Percentiles rank a stretch among this genome's conserved stretches.
Evolutionary conservation across 2,797 vertebrate species (phyloP).

Genomic region (Cheirogaleus major): DNA sequence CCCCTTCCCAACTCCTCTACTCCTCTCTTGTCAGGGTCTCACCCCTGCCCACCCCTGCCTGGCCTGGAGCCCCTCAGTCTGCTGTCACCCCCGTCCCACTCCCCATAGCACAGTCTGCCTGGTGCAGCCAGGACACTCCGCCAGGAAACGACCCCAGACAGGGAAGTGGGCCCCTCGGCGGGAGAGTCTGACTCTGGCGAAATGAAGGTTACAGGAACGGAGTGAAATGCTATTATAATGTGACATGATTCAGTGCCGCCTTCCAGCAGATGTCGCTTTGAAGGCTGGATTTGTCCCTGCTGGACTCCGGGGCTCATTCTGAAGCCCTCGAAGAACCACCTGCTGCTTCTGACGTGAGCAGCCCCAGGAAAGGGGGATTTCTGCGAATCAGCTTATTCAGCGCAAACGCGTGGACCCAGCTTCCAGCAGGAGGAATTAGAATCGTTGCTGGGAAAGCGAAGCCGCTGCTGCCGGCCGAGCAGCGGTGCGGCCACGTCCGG

Average conservation of each 20-base stretch:
- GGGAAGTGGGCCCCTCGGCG: fast-evolving
- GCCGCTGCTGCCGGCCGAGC: not conserved
- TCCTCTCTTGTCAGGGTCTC: not conserved
- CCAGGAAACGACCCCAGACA: not conserved
- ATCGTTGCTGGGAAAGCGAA: not conserved
- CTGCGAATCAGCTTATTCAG: conserved; percentile 74
- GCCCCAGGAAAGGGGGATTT: conserved; percentile 75
- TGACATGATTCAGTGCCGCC: conserved; percentile 60
- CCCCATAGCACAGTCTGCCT: not conserved
- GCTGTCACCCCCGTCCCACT: no score
- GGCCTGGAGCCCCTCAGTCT: not conserved
- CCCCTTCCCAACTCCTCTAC: not conserved
- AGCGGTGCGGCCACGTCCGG: fast-evolving
- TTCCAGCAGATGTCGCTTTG: conserved; percentile 68
- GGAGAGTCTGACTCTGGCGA: conserved; percentile 17
- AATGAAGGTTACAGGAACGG: conserved; percentile 25
- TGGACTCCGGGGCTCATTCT: conserved; percentile 65
- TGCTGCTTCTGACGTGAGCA: conserved; percentile 69
- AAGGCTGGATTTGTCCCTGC: conserved; percentile 75
- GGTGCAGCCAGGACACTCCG: not conserved
- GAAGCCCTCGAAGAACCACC: conserved; percentile 4
- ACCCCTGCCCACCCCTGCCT: not conserved
- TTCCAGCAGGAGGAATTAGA: not conserved
- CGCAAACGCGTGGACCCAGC: not conserved
- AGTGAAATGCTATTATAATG: conserved; percentile 57